Percentiles rank a stretch among this genome's conserved stretches.
phyloP scores from a whole-genome alignment of 2,797 vertebrate species.

The Sebastes taczanowskii region DNA sequence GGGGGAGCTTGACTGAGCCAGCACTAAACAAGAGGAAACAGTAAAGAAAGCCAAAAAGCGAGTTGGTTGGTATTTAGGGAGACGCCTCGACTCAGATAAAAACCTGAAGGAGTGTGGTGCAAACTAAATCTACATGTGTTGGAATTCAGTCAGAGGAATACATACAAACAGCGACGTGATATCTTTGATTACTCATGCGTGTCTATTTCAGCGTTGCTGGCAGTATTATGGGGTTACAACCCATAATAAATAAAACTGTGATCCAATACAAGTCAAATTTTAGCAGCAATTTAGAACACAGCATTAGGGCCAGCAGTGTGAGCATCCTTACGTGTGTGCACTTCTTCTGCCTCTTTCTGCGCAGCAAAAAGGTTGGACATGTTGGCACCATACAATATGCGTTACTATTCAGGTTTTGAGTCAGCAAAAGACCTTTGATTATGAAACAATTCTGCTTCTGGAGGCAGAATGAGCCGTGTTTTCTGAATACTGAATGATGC shows the following conservation, averaged over 20 bases:
- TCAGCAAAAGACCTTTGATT: slow-evolving; percentile 52
- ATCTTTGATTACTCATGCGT: not conserved
- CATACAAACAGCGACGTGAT: not conserved
- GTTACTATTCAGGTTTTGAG: slow-evolving; percentile 33
- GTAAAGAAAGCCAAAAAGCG: slow-evolving; percentile 6
- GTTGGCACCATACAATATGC: slow-evolving; percentile 6
- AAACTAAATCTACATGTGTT: not conserved
- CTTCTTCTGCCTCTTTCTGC: not conserved
- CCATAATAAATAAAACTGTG: not conserved
- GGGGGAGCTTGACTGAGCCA: not conserved
- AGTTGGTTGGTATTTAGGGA: slow-evolving; percentile 18
- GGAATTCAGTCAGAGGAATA: not conserved
- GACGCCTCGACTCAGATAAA: slow-evolving; percentile 21
- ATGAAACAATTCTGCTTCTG: slow-evolving; percentile 42
- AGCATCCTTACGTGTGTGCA: not conserved
- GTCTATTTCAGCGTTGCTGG: not conserved
- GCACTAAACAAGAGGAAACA: slow-evolving; percentile 8
- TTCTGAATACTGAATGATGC: slow-evolving; percentile 42
- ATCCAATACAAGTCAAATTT: not conserved
- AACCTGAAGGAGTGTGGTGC: slow-evolving; percentile 28
- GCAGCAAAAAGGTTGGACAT: not conserved
- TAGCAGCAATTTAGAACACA: not conserved
- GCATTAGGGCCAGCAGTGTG: not conserved
- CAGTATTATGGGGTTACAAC: not conserved
- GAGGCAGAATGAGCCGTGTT: slow-evolving; percentile 31